phyloP scores from a whole-genome alignment of 2,113 vertebrate genomes.

The Manacus vitellinus region DNA sequence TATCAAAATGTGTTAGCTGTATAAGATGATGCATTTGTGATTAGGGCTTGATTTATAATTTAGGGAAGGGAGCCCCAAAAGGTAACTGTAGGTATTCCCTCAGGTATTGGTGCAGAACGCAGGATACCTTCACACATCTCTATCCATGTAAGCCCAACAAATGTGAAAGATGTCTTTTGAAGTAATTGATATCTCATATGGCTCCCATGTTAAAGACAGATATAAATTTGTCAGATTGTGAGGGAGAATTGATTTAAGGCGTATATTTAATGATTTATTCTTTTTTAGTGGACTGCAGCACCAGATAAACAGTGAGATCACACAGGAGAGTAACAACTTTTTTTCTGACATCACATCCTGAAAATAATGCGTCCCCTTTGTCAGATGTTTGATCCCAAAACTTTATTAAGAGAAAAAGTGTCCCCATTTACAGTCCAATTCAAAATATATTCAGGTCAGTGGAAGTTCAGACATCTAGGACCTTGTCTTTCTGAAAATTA shows the following conservation, averaged over 20 bases:
- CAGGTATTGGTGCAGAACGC: slow-evolving; percentile 17
- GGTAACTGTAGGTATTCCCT: not conserved
- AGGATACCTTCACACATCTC: slow-evolving; percentile 37
- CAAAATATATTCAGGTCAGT: not conserved
- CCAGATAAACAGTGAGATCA: not conserved
- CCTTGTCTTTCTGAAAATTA: not conserved
- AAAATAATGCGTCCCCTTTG: not conserved
- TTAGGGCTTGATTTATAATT: slow-evolving; percentile 49
- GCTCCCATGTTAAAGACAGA: slow-evolving; percentile 47
- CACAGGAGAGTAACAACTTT: not conserved
- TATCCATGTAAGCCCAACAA: slow-evolving; percentile 26
- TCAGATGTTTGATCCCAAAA: not conserved
- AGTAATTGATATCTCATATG: slow-evolving; percentile 64
- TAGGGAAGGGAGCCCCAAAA: slow-evolving; percentile 43
- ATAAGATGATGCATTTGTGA: slow-evolving; percentile 10
- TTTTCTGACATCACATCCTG: not conserved
- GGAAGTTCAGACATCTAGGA: not conserved
- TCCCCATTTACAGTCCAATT: not conserved
- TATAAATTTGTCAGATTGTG: slow-evolving; percentile 66
- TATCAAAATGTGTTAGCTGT: slow-evolving; percentile 33
- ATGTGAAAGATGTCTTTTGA: slow-evolving; percentile 52
- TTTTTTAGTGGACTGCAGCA: slow-evolving; percentile 53
- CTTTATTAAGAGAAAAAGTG: not conserved
- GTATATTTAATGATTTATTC: slow-evolving; percentile 54
- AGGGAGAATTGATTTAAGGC: slow-evolving; percentile 51